These are phyloP conservation scores for Druceiella hillmani DNA, from an alignment of 2,888 invertebrate genomes.

Conservation along the genomic window DNA sequence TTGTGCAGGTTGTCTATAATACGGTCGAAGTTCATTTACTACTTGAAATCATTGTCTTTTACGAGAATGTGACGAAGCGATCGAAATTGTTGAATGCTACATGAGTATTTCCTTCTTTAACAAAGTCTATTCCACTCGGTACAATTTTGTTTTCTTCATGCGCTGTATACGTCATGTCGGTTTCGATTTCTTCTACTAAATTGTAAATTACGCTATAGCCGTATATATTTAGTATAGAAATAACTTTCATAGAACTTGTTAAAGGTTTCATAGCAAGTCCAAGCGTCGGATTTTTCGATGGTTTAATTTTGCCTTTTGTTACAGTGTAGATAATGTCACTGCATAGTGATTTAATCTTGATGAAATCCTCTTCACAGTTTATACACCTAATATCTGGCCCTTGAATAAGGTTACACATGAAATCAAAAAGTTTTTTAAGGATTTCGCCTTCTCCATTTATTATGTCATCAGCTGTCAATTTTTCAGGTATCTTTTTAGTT, in stretches of 20 bases:
- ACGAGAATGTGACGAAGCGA: conserved; percentile 4
- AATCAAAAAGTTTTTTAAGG: conserved; percentile 21
- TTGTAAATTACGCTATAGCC: conserved; percentile 27
- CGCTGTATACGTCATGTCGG: conserved; percentile 20
- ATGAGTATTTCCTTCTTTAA: too few relatives aligned
- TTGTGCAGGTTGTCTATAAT: too few relatives aligned
- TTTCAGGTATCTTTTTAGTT: conserved; percentile 17
- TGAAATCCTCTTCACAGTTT: conserved; percentile 20
- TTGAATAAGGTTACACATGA: conserved; percentile 20
- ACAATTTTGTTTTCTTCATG: conserved; percentile 16
- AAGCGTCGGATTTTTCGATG: conserved; percentile 26
- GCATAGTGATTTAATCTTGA: conserved; percentile 24
- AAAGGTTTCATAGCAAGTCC: conserved; percentile 26
- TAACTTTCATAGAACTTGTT: conserved; percentile 25
- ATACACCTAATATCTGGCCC: conserved; percentile 18
- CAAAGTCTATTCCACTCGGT: conserved; percentile 24
- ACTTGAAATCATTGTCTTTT: too few relatives aligned
- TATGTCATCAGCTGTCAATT: conserved; percentile 19
- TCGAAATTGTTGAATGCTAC: conserved; percentile 25
- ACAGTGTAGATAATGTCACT: conserved; percentile 25
- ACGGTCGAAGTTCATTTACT: too few relatives aligned
- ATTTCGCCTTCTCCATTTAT: conserved; percentile 21
- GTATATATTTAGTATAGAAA: conserved; percentile 27
- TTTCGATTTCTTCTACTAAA: conserved; percentile 29
- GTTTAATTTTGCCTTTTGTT: too few relatives aligned